These are phyloP conservation scores for Aurelia sp. DNA, from an alignment of 30 jellyfish, hydroid and myxozoan species.

Conservation along the genomic window DNA sequence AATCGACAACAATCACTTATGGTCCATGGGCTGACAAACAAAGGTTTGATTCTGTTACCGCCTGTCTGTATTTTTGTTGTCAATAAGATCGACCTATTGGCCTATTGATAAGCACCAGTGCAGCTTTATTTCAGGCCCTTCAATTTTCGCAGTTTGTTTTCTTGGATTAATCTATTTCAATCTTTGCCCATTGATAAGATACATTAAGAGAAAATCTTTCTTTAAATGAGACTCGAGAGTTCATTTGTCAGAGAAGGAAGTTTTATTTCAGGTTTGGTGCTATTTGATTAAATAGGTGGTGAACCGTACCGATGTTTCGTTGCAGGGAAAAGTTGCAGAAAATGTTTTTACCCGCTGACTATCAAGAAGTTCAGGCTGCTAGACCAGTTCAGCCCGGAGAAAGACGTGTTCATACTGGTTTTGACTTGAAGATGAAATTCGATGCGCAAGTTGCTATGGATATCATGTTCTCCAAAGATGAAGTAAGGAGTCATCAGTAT, in stretches of 20 bases:
- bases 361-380: constrained; percentile 87
- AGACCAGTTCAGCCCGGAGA: constrained; percentile 89
- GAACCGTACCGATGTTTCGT: background rate
- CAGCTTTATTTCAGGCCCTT: too few species aligned
- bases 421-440: constrained; percentile 78
- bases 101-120: too few species aligned
- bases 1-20: constrained; percentile 82
- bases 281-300: too few species aligned
- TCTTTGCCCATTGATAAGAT: too few species aligned
- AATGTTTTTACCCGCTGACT: constrained; percentile 81
- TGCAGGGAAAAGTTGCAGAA: constrained; percentile 85
- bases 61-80: too few species aligned
- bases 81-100: too few species aligned
- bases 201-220: too few species aligned
- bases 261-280: too few species aligned
- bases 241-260: too few species aligned
- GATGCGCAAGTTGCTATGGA: constrained; percentile 76
- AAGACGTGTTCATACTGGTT: constrained; percentile 89
- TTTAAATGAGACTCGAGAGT: too few species aligned
- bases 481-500: constrained; percentile 36
- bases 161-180: too few species aligned
- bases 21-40: constrained; percentile 99
- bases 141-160: too few species aligned
- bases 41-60: constrained; percentile 42
- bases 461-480: constrained; percentile 84